phyloP scores from a whole-genome alignment of 1,140 invertebrate species.

The Gonatopus flavifemur region DNA sequence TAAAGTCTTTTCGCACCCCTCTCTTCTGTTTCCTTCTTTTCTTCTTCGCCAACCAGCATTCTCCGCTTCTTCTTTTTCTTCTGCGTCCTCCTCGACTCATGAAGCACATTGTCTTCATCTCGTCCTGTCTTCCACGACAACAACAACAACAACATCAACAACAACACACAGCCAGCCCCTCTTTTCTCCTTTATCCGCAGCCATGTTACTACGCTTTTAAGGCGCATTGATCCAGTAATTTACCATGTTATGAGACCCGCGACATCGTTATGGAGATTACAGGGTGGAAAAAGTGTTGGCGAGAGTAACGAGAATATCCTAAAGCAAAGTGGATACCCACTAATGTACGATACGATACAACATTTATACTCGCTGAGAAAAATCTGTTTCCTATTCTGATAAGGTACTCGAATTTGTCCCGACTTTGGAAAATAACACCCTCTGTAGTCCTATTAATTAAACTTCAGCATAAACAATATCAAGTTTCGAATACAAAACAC shows the following conservation, averaged over 20 bases:
- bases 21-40: constrained; percentile 5
- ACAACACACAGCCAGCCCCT: constrained; percentile 8
- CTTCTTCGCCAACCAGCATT: neutral
- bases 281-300: constrained; percentile 24
- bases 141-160: neutral
- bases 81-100: neutral
- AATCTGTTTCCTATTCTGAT: no score
- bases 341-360: no score
- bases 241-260: constrained; percentile 29
- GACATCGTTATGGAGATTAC: constrained; percentile 37
- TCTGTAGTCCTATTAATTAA: no score
- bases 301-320: constrained; percentile 19
- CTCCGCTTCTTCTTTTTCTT: no score
- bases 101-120: constrained; percentile 14
- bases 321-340: no score
- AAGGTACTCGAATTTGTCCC: no score
- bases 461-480: no score
- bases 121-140: constrained; percentile 4
- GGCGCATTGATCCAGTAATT: constrained; percentile 37
- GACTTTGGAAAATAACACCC: no score
- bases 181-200: neutral
- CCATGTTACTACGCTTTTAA: constrained; percentile 17
- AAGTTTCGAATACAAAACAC: no score
- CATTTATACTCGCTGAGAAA: no score
- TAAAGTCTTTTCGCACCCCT: constrained; percentile 7